These are phyloP conservation scores for Malurus leucopterus DNA, from an alignment of 2,797 vertebrate species.

Conservation along the genomic window DNA sequence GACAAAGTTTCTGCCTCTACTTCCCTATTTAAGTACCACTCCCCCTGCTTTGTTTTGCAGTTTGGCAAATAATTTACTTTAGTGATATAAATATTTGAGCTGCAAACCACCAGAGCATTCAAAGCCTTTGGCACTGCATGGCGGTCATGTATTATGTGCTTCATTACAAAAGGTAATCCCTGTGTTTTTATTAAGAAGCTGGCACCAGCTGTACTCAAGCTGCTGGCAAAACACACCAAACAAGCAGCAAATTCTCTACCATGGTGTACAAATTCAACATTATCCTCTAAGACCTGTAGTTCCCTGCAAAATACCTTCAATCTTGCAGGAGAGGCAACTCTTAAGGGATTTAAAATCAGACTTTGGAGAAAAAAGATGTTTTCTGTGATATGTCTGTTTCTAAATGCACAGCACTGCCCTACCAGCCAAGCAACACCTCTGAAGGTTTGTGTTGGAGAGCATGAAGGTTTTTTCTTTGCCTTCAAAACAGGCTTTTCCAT, in stretches of 20 bases:
- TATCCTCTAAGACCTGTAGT: background rate
- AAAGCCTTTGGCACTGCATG: background rate
- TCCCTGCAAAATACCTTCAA: background rate
- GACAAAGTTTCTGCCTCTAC: background rate
- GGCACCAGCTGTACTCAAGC: background rate
- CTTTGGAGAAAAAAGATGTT: background rate
- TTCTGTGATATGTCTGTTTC: background rate
- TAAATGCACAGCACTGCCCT: background rate
- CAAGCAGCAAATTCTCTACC: background rate
- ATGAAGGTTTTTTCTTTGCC: background rate
- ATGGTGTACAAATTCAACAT: background rate
- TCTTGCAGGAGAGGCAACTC: background rate
- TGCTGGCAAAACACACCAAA: background rate
- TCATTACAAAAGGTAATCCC: conserved; percentile 35
- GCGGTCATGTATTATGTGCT: background rate
- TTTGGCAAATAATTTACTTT: conserved; percentile 24
- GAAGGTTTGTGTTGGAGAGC: background rate
- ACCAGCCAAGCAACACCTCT: background rate
- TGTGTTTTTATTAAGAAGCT: conserved; percentile 9
- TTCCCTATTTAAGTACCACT: background rate
- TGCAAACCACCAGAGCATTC: conserved; percentile 19
- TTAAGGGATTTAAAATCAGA: background rate
- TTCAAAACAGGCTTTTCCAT: background rate
- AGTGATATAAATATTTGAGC: conserved; percentile 22
- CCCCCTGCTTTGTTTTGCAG: background rate